Base-by-base conservation (phyloP, 2,797 vertebrate genomes). In the Mormyrops boulengeri region DNA sequence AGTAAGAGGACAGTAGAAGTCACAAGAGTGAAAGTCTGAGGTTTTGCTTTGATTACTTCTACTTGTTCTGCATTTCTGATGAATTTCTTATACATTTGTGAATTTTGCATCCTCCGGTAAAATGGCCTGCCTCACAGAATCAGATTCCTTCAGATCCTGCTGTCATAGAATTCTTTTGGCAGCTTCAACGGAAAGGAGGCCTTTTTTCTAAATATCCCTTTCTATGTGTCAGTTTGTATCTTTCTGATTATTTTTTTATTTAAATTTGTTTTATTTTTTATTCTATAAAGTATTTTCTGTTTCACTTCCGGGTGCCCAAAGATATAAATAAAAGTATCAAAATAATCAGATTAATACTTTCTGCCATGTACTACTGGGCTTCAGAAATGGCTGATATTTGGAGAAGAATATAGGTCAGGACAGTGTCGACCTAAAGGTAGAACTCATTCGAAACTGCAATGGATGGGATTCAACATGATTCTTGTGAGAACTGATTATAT, bases 401-500 rank as follows among this genome's bases (percentile, higher is more conserved):
- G 26, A 80, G 30, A 53, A 26, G 5, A 47, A 55, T 14, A 85
- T 11, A 7, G 53, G 22, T 30, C 22, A 60, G n/a, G 49, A 85
- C 53, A 62, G 30, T 85, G 57, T 47, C 19, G 44, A 89, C 57
- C 22, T 41, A 89, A 60, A 55, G 77, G 19, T 7, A 85, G 44
- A n/a, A 26, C 38, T 73, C 88, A 52, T n/a, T 77, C 69, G 8
- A 62, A 60, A 85, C n/a, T 26, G 9, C 53, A 41, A 49, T n/a
- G 30, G 14, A 88, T 9, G 19, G 34, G 6, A 52, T 52, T 52
- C 50, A 0, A 1, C 47, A 19, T 3, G 17, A 77, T 88, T 11
- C 55, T 57, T 41, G 53, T 87, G 53, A 62, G 52, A 87, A 87
- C 57, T 69, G 87, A 88, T 88, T 69, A 66, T 22, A 88, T 80